Percentiles rank a stretch among this genome's conserved stretches.
phyloP scores from a whole-genome alignment of 1,140 invertebrate genomes.

The Apocrypta bakeri region DNA sequence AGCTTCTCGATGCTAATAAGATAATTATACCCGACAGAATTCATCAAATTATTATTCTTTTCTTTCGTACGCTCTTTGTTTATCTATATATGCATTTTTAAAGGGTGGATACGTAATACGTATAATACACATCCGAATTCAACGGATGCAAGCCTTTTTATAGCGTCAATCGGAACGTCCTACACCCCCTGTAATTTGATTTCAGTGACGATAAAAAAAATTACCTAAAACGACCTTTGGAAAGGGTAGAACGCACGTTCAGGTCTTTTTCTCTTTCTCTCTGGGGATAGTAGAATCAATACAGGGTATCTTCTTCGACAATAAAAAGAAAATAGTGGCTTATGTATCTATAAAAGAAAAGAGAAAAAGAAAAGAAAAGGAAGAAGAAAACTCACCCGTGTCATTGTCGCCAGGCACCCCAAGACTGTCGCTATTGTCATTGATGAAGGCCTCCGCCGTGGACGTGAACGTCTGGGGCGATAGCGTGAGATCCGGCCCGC shows the following conservation, averaged over 20 bases:
- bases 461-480: conserved; percentile 82
- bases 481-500: conserved; percentile 81
- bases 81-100: too few species aligned
- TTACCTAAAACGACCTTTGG: conserved; percentile 1
- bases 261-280: background rate
- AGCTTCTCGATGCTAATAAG: background rate
- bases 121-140: background rate
- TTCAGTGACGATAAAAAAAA: conserved; percentile 13
- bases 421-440: conserved; percentile 82
- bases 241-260: background rate
- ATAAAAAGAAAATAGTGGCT: conserved; percentile 34
- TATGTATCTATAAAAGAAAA: conserved; percentile 2
- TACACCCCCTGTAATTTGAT: conserved; percentile 16
- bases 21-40: background rate
- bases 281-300: conserved; percentile 8
- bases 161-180: background rate
- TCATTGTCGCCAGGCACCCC: conserved; percentile 76
- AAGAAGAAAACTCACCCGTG: conserved; percentile 69
- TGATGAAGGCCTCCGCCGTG: conserved; percentile 80
- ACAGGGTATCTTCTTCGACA: background rate
- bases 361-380: background rate
- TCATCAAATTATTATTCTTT: background rate
- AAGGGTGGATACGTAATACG: too few species aligned
- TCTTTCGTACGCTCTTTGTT: background rate
- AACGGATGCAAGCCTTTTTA: background rate